Evolutionary conservation across 2,888 invertebrate species (phyloP).

Genomic region (Thymelicus acteon): DNA sequence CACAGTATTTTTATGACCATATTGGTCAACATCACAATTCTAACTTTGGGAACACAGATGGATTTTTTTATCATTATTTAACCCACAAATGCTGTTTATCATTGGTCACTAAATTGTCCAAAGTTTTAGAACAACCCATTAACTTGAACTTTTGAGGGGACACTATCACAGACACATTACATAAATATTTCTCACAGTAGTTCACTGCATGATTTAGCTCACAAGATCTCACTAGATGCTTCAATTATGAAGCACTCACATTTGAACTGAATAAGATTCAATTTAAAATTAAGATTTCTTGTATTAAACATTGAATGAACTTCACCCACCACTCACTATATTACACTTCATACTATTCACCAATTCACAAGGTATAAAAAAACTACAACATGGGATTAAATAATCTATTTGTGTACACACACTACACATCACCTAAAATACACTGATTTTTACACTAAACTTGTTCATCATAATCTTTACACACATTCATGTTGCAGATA

Average conservation of each 20-base stretch:
- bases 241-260: slow-evolving; percentile 28
- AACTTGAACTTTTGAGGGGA: slow-evolving; percentile 1
- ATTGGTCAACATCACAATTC: neutral
- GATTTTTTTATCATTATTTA: neutral
- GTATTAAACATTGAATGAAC: slow-evolving; percentile 1
- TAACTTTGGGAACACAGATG: neutral
- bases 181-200: slow-evolving; percentile 24
- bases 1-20: too few relatives aligned
- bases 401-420: slow-evolving; percentile 81
- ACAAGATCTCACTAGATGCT: slow-evolving; percentile 21
- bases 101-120: slow-evolving; percentile 9
- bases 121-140: neutral
- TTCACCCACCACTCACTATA: slow-evolving; percentile 40
- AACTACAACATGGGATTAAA: slow-evolving; percentile 77
- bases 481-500: slow-evolving; percentile 50
- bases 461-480: slow-evolving; percentile 62
- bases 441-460: slow-evolving; percentile 76
- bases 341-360: slow-evolving; percentile 60
- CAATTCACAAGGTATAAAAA: slow-evolving; percentile 78
- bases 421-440: slow-evolving; percentile 81
- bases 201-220: slow-evolving; percentile 14
- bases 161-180: slow-evolving; percentile 33
- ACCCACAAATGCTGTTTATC: slow-evolving; percentile 2
- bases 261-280: slow-evolving; percentile 22
- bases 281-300: slow-evolving; percentile 7